Conservation (phyloP, 2,888 invertebrate species). For the Drosophila crucigera region DNA sequence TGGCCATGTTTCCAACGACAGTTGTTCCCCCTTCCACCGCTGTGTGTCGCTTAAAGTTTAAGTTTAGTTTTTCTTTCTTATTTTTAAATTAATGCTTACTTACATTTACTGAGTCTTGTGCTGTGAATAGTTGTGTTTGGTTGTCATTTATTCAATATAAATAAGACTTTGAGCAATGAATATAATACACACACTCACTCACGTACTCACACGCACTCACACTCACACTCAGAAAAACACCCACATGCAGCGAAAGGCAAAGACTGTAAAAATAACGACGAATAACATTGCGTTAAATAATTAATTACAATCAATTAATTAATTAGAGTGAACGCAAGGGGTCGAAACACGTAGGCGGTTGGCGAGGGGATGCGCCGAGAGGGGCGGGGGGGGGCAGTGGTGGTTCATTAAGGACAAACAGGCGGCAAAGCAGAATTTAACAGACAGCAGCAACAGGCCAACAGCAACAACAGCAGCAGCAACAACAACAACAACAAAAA, state of each 20-base stretch:
- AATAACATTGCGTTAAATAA: constrained; percentile 74
- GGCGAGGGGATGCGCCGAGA: not conserved
- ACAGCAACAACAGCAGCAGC: constrained; percentile 14
- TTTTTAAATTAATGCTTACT: not conserved
- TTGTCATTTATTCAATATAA: constrained; percentile 31
- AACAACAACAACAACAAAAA: constrained; percentile 9
- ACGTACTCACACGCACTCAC: not conserved
- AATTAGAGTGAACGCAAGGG: constrained; percentile 73
- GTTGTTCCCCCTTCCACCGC: not conserved
- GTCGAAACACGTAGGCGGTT: not conserved
- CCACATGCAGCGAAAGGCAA: constrained; percentile 18
- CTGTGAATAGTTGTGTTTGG: no score
- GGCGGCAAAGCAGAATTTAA: constrained; percentile 38
- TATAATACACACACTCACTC: not conserved
- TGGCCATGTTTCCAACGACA: constrained; percentile 6
- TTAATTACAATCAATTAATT: constrained; percentile 84
- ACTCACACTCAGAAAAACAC: not conserved
- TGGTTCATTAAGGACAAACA: constrained; percentile 61
- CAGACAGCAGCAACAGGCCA: constrained; percentile 15
- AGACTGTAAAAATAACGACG: constrained; percentile 57
- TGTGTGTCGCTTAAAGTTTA: not conserved
- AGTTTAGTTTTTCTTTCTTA: not conserved
- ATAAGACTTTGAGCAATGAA: constrained; percentile 4
- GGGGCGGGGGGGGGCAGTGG: constrained; percentile 24
- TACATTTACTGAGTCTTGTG: no score